Base-by-base conservation (phyloP, 2,113 vertebrate species). In the Brachionichthys hirsutus region DNA sequence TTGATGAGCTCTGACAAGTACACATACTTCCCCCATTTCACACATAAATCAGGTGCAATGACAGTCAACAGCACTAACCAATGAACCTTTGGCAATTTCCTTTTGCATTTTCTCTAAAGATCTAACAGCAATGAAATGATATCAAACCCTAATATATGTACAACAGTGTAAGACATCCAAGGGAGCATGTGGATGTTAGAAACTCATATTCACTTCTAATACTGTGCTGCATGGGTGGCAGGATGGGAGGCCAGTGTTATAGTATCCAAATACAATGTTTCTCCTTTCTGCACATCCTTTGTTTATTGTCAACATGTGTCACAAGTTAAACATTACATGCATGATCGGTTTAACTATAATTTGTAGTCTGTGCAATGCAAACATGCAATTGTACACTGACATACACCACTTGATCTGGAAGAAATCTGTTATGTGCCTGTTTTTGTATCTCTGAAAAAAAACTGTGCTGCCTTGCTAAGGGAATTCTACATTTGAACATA, bases 241-340 rank as follows among this genome's bases (percentile, higher is more conserved):
- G 46, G 54, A 22, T 15, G 19, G 17, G 24, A 61, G n/a, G 30
- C 30, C 42, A 12, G 43, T 38, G 42, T 60, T 52, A 60, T 53
- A 72, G 24, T 54, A 59, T 58, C 3, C 22, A n/a, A 55, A 46
- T 62, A 75, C 49, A 77, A 56, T 11, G 2, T 42, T 0, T 68
- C 40, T 68, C 50, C 65, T 15, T 36, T n/a, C 42, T 51, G 57
- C 40, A n/a, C n/a, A n/a, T 55, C 48, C 18, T 58, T 3, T 59
- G 70, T 74, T 70, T 18, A 12, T 46, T 69, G 22, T 70, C 35
- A 34, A 69, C 36, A 54, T 50, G 54, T 77, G 54, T 75, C 18
- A 16, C 44, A 51, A 61, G 47, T 67, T 62, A 54, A 42, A 61
- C 63, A 78, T 75, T 73, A 73, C 77, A 78, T 4, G 30, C 55